Conservation (phyloP, 2,888 invertebrate genomes). For the Eupithecia subumbrata region DNA sequence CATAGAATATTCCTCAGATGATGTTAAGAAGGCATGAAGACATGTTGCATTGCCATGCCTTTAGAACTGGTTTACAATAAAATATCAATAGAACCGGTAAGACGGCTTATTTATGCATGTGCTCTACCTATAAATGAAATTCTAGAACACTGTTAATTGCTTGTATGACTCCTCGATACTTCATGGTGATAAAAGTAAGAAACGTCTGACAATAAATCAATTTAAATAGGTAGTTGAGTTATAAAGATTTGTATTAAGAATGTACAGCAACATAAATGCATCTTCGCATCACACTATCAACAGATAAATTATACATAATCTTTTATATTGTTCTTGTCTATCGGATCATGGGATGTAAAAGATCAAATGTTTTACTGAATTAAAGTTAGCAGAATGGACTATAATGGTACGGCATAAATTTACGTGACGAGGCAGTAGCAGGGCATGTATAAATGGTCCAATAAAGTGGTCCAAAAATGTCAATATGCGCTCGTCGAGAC, state of each 20-base stretch:
- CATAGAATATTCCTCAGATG: conserved; percentile 29
- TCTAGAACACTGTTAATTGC: not conserved
- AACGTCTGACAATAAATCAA: not conserved
- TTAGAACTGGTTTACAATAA: conserved; percentile 8
- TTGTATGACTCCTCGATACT: not conserved
- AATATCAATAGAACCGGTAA: conserved; percentile 22
- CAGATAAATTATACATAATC: not conserved
- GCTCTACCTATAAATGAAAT: not conserved
- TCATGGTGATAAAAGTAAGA: not conserved
- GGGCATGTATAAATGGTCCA: not conserved
- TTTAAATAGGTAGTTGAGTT: not conserved
- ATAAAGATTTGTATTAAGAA: not conserved
- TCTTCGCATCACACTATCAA: not conserved
- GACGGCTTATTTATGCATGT: conserved; percentile 9
- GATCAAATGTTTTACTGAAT: not conserved
- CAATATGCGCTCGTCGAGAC: not conserved
- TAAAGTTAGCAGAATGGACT: not conserved
- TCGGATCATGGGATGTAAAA: not conserved
- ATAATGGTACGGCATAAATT: not conserved
- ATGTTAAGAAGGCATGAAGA: not conserved
- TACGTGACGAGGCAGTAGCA: not conserved
- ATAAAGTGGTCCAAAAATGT: not conserved
- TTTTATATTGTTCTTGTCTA: not conserved
- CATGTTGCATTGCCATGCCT: not conserved
- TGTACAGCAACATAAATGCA: not conserved